Evolutionary conservation across 92 coral and sea anemone species (phyloP).

Genomic region (Palythoa caribaeorum): DNA sequence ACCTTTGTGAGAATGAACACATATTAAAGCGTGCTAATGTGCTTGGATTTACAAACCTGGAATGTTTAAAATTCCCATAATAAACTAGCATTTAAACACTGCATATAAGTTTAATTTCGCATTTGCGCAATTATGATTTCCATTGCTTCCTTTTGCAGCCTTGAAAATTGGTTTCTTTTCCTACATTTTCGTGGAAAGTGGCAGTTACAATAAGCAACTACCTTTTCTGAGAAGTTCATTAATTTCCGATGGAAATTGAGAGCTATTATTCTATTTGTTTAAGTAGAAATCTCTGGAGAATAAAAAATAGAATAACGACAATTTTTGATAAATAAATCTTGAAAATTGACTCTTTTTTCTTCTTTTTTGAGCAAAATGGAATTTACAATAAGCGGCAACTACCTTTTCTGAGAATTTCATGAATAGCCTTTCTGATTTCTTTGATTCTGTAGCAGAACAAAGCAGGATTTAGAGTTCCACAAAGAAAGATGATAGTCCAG

Average conservation of each 20-base stretch:
- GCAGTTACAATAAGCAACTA: not conserved
- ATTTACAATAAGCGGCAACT: not conserved
- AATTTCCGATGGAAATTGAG: not conserved
- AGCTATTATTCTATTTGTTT: too few species aligned
- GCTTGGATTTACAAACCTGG: too few species aligned
- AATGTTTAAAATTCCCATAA: too few species aligned
- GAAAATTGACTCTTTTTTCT: not conserved
- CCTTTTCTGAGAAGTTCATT: not conserved
- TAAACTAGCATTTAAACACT: too few species aligned
- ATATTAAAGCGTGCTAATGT: too few species aligned
- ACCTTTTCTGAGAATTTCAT: not conserved
- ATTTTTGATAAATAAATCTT: not conserved
- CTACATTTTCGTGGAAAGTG: not conserved
- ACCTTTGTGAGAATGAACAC: too few species aligned
- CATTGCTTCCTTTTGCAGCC: too few species aligned
- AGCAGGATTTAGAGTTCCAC: slow-evolving; percentile 35
- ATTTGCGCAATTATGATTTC: too few species aligned
- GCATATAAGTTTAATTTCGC: too few species aligned
- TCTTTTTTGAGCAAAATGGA: not conserved
- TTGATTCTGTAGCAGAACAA: slow-evolving; percentile 30
- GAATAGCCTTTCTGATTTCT: slow-evolving; percentile 20
- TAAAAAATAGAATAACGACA: too few species aligned
- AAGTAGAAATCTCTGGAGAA: too few species aligned
- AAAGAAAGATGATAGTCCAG: slow-evolving; percentile 1
- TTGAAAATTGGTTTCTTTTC: not conserved